Conservation (phyloP, 2,888 invertebrate species). For the Chymomyza amoena region DNA sequence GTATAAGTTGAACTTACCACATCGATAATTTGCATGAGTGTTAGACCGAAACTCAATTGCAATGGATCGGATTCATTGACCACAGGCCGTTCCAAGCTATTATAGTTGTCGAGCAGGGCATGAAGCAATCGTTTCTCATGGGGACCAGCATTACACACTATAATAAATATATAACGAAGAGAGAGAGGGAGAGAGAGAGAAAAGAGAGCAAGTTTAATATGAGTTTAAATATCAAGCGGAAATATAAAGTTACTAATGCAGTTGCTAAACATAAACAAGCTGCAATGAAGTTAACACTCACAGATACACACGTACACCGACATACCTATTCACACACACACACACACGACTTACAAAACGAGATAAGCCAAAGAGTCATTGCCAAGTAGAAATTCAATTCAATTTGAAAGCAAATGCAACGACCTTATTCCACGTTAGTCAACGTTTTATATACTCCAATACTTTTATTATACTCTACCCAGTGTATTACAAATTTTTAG, state of each 20-base stretch:
- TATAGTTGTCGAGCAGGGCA: conserved; percentile 93
- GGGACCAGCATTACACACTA: conserved; percentile 91
- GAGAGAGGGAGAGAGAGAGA: conserved; percentile 13
- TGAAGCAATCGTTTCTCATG: conserved; percentile 95
- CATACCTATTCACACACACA: neutral
- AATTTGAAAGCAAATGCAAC: neutral
- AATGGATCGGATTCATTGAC: conserved; percentile 97
- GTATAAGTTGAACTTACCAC: conserved; percentile 85
- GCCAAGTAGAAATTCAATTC: neutral
- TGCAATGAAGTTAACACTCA: neutral
- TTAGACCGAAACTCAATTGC: conserved; percentile 95
- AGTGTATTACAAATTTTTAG: neutral
- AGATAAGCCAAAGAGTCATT: neutral
- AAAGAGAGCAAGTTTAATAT: neutral
- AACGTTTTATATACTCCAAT: neutral
- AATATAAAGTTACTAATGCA: neutral
- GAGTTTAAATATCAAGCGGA: neutral
- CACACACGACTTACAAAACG: neutral
- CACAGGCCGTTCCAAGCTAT: conserved; percentile 95
- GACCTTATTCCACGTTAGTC: neutral
- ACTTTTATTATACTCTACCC: neutral
- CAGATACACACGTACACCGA: neutral
- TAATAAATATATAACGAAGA: conserved; percentile 7
- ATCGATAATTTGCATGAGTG: conserved; percentile 98
- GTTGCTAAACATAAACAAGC: neutral